Base-by-base conservation (phyloP, 2,113 vertebrate genomes). In the Coptodon bakossiorum region DNA sequence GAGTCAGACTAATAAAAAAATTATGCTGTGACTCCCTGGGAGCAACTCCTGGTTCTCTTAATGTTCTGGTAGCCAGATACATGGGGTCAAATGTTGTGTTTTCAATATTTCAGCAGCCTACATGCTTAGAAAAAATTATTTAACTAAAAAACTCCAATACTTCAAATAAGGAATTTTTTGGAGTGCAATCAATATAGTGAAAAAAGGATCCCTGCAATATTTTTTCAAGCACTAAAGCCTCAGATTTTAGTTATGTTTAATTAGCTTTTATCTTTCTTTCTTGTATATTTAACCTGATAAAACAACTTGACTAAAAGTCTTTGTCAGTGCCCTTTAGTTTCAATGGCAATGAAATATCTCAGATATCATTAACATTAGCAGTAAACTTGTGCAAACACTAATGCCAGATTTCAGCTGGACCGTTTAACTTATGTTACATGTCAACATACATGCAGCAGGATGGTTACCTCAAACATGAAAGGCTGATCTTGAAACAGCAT, bases 381-480 rank as follows among this genome's bases (percentile, higher is more conserved):
- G 38, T 45, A 43, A 73, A 45, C 16, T 29, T 45, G 14, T 73
- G 9, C 40, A 76, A 76, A 76, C 68, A 45, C 38, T 6, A 5
- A 43, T 9, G 5, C 24, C 52, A 29, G 36, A 24, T 82, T 48
- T 80, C 6, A 52, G 50, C 38, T 31, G 9, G 4, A 86, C 4
- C 27, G 16, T 34, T 34, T 14, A 66, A 22, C 61, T 36, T 43
- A 80, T 22, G 7, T n/a, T 36, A 38, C 9, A 29, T 8, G 7
- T 40, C 6, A 79, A 52, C 16, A 9, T 45, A 16, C 6, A 31
- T 16, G 19, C 11, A 56, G 48, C 3, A 61, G 17, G 16, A 9
- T 11, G 5, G 34, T 96, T 97, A 99, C 99, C 98, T 98, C 95
- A 93, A 99, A 98, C 93, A 97, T 90, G 81, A 96, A 93, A 34